Evolutionary conservation across 2,113 vertebrate species (phyloP).

Genomic region (Dicerorhinus sumatrensis): DNA sequence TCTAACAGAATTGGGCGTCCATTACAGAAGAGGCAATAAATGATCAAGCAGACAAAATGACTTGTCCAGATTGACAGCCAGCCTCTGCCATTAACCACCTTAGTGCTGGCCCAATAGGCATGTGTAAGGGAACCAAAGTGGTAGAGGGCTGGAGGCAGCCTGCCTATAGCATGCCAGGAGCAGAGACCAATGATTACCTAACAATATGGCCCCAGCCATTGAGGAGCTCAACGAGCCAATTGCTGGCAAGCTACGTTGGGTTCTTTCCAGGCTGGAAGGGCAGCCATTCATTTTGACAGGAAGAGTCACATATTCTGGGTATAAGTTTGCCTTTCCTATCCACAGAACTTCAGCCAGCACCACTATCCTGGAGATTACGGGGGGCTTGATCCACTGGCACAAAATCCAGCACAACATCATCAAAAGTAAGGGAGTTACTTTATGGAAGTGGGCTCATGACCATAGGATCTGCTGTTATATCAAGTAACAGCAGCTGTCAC

Average conservation of each 20-base stretch:
- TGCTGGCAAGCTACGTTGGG: background rate
- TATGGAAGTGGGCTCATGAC: background rate
- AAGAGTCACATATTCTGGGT: background rate
- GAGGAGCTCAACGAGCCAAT: background rate
- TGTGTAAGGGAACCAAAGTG: background rate
- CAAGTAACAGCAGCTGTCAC: background rate
- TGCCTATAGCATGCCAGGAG: rapidly evolving
- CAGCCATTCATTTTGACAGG: background rate
- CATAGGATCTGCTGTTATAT: background rate
- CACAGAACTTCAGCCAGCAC: background rate
- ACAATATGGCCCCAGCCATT: background rate
- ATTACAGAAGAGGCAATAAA: background rate
- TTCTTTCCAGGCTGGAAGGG: background rate
- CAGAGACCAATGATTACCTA: background rate
- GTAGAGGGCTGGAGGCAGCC: background rate
- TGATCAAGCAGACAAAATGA: too few relatives aligned
- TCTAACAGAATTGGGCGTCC: background rate
- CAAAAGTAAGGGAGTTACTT: background rate
- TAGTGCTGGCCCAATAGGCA: background rate
- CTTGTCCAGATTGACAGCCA: background rate
- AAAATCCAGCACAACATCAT: background rate
- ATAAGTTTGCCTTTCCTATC: background rate
- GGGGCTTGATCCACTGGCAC: background rate
- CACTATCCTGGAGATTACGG: background rate
- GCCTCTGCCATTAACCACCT: background rate